Evolutionary conservation across 2,888 invertebrate genomes (phyloP).

Genomic region (Drosophila histrio): DNA sequence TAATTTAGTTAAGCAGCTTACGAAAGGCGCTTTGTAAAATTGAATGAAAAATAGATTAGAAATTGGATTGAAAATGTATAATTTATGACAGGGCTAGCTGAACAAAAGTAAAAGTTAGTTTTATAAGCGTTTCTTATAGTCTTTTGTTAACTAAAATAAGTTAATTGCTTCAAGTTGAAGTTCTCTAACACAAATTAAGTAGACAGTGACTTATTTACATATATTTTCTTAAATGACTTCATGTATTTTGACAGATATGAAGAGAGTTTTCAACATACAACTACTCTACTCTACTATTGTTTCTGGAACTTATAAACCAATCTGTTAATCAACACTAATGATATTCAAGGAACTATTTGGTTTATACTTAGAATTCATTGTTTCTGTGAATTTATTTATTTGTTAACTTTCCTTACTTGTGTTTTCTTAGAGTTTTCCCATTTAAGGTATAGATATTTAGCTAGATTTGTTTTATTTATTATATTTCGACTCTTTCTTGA

Average conservation of each 20-base stretch:
- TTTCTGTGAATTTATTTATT: neutral
- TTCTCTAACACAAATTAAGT: neutral
- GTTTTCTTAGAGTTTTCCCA: no score
- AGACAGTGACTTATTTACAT: no score
- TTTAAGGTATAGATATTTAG: no score
- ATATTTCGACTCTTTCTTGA: neutral
- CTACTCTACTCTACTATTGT: no score
- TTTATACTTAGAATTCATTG: no score
- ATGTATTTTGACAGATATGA: neutral
- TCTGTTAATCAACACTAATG: no score
- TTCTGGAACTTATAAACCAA: no score
- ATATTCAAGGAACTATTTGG: no score
- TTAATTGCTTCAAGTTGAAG: neutral
- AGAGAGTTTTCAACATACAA: neutral
- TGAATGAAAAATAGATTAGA: constrained; percentile 34
- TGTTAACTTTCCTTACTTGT: neutral
- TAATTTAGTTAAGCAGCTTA: constrained; percentile 50
- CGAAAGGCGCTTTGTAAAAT: constrained; percentile 23
- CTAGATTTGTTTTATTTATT: neutral
- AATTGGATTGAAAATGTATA: constrained; percentile 11
- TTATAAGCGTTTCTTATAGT: neutral
- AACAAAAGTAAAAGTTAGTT: neutral
- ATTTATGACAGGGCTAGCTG: neutral
- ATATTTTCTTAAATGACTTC: neutral
- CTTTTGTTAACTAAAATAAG: no score